Percentiles rank a stretch among this genome's conserved stretches.
These are phyloP conservation scores for Canis aureus DNA, from an alignment of 2,113 vertebrate genomes.

Conservation along the genomic window DNA sequence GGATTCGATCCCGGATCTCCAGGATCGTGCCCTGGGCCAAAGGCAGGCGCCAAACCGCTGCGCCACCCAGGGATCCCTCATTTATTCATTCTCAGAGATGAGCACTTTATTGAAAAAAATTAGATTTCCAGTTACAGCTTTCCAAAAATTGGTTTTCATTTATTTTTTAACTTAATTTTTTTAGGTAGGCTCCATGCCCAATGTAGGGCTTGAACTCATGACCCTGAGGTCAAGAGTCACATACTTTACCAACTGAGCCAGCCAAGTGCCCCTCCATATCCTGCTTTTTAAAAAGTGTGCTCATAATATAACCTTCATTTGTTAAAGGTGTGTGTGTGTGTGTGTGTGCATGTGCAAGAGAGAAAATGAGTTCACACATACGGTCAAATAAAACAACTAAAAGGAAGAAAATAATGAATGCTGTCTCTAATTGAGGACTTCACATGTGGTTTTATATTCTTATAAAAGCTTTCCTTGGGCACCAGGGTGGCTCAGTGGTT, in stretches of 20 bases:
- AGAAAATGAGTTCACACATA: neutral
- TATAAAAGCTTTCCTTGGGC: neutral
- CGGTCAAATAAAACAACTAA: neutral
- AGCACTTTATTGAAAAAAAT: neutral
- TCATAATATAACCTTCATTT: neutral
- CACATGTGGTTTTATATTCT: neutral
- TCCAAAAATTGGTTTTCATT: neutral
- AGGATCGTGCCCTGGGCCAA: too few species aligned
- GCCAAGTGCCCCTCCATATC: neutral
- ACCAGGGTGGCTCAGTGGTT: too few species aligned
- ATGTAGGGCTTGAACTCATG: neutral
- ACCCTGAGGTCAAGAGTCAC: neutral
- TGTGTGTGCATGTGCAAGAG: neutral
- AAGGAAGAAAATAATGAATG: neutral
- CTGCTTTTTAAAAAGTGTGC: neutral
- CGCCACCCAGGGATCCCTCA: too few species aligned
- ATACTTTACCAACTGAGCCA: neutral
- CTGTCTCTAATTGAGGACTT: neutral
- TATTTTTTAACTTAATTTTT: neutral
- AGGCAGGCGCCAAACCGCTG: too few species aligned
- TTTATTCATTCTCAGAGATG: neutral
- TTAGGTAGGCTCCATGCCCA: neutral
- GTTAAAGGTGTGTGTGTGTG: neutral
- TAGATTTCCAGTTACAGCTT: neutral
- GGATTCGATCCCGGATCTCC: too few species aligned